A percentile compares a stretch with the other conserved stretches of the same genome.
Conservation (phyloP, 2,797 vertebrate genomes). For the Sylvia borin region DNA sequence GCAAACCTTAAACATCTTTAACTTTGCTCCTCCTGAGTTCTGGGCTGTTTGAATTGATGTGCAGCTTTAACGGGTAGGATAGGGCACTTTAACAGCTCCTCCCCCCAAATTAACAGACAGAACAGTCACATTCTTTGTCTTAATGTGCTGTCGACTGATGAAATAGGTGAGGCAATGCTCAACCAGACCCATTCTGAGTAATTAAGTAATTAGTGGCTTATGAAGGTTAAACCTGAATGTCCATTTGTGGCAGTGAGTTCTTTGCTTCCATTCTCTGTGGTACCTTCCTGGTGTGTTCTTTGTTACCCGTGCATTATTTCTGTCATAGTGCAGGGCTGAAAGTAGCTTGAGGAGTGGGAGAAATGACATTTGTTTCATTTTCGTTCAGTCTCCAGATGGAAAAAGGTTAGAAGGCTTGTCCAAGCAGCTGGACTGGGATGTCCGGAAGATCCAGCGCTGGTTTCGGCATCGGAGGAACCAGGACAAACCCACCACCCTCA, state of each 20-base stretch:
- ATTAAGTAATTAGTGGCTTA: neutral
- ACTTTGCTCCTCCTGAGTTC: neutral
- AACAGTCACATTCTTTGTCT: neutral
- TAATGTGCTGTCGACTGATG: neutral
- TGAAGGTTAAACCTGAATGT: neutral
- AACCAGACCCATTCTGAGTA: neutral
- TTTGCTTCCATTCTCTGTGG: neutral
- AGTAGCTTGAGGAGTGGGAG: neutral
- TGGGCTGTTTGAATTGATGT: neutral
- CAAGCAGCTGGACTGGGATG: constrained; percentile 97
- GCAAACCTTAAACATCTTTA: neutral
- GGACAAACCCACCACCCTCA: constrained; percentile 92
- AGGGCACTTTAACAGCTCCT: neutral
- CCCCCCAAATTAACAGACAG: neutral
- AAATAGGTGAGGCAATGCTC: neutral
- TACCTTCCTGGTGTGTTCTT: neutral
- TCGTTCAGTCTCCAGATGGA: constrained; percentile 87
- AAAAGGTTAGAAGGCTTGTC: constrained; percentile 90
- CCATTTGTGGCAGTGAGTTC: neutral
- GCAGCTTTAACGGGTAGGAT: neutral
- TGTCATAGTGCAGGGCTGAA: neutral
- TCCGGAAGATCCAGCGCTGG: constrained; percentile 94
- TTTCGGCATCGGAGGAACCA: constrained; percentile 95
- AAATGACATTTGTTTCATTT: constrained; percentile 42
- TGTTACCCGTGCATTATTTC: neutral